A percentile compares a stretch with the other conserved stretches of the same genome.
phyloP scores from a whole-genome alignment of 2,888 invertebrate species.

The Gnatocerus cornutus region DNA sequence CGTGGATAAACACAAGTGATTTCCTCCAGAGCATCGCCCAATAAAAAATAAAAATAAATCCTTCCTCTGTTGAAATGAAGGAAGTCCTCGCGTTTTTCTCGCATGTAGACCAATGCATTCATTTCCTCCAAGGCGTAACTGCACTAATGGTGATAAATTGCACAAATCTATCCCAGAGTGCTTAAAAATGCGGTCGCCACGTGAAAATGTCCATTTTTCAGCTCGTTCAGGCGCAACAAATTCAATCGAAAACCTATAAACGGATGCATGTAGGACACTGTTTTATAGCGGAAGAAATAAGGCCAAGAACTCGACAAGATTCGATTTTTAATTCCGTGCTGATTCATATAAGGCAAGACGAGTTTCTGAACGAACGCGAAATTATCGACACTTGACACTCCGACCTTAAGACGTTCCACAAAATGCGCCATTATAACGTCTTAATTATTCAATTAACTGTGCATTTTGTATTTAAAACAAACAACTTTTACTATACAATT shows the following conservation, averaged over 20 bases:
- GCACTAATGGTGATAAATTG: constrained; percentile 18
- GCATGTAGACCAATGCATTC: constrained; percentile 9
- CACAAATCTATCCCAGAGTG: not conserved
- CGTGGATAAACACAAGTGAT: constrained; percentile 2
- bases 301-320: constrained; percentile 36
- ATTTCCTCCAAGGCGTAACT: constrained; percentile 22
- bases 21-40: constrained; percentile 10
- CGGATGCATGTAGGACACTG: constrained; percentile 42
- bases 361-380: constrained; percentile 12
- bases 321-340: constrained; percentile 39
- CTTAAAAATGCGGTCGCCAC: constrained; percentile 31
- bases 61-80: not conserved
- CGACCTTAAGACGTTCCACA: constrained; percentile 22
- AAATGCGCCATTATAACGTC: constrained; percentile 16
- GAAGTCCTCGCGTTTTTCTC: not conserved
- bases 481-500: constrained; percentile 55
- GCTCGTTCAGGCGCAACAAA: constrained; percentile 36
- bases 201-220: constrained; percentile 31
- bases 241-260: constrained; percentile 37
- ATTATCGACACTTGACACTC: constrained; percentile 8
- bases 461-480: constrained; percentile 41
- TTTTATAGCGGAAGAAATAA: constrained; percentile 27
- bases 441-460: constrained; percentile 50
- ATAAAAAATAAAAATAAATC: too few relatives aligned
- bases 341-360: constrained; percentile 41